Evolutionary conservation across 1,140 invertebrate genomes (phyloP).

Genomic region (Cyclina sinensis): DNA sequence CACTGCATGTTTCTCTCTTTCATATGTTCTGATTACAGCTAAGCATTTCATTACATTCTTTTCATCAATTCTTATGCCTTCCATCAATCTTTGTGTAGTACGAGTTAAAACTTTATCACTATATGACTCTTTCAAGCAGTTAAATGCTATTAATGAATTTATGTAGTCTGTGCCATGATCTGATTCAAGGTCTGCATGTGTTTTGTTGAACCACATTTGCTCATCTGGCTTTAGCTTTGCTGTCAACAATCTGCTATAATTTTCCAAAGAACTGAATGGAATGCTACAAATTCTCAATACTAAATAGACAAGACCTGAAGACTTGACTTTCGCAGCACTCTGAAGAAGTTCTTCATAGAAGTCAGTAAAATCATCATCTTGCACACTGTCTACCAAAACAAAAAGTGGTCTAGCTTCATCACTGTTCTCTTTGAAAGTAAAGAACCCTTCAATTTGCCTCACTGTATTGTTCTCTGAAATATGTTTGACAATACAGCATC

Average conservation of each 20-base stretch:
- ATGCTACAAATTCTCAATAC: no score
- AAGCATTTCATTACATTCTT: neutral
- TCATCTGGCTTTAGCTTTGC: neutral
- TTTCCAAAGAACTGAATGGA: no score
- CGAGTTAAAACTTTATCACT: neutral
- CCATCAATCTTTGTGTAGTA: neutral
- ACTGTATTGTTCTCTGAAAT: neutral
- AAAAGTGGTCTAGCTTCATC: no score
- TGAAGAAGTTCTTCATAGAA: no score
- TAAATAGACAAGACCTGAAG: no score
- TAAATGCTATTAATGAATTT: constrained; percentile 29
- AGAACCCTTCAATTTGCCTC: neutral
- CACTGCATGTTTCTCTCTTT: neutral
- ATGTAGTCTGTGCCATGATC: neutral
- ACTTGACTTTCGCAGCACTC: no score
- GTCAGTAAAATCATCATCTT: no score
- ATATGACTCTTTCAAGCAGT: constrained; percentile 36
- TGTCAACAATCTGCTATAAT: no score
- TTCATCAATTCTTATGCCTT: neutral
- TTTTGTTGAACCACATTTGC: constrained; percentile 13
- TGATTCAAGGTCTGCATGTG: neutral
- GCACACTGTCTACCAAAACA: no score
- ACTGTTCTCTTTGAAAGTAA: no score
- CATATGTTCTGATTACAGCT: constrained; percentile 2
- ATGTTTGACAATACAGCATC: neutral